phyloP scores from a whole-genome alignment of 2,797 vertebrate genomes.

The Netta rufina region DNA sequence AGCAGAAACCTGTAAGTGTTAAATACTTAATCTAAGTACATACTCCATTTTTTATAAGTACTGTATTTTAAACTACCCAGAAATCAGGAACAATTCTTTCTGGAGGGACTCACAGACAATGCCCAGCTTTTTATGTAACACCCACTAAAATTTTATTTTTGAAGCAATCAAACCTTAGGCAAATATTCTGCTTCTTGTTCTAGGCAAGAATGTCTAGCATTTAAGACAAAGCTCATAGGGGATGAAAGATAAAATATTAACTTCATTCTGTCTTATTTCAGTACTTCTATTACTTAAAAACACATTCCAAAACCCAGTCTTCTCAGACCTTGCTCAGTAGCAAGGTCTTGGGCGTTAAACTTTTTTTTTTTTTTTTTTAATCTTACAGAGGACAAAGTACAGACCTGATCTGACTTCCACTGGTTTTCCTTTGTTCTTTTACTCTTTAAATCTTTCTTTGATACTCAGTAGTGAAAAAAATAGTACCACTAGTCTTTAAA shows the following conservation, averaged over 20 bases:
- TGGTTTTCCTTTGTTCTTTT: neutral
- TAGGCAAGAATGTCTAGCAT: neutral
- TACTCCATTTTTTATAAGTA: neutral
- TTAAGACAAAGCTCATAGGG: neutral
- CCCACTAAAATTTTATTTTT: neutral
- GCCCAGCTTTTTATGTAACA: neutral
- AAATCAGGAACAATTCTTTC: neutral
- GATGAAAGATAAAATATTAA: neutral
- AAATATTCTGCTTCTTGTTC: neutral
- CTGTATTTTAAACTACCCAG: neutral
- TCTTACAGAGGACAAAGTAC: neutral
- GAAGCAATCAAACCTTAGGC: neutral
- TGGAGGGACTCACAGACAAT: neutral
- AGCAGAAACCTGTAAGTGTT: neutral
- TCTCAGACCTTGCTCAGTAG: neutral
- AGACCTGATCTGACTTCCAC: neutral
- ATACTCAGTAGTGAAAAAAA: neutral
- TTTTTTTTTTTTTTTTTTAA: neutral
- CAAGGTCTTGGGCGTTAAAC: neutral
- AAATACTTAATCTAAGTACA: neutral
- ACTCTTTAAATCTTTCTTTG: neutral
- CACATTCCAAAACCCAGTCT: neutral
- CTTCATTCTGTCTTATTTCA: neutral
- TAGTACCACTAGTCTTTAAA: neutral
- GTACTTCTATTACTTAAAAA: neutral